A percentile compares a stretch with the other conserved stretches of the same genome.
These are phyloP conservation scores for Hesperia comma DNA, from an alignment of 2,888 invertebrate genomes.

Conservation along the genomic window DNA sequence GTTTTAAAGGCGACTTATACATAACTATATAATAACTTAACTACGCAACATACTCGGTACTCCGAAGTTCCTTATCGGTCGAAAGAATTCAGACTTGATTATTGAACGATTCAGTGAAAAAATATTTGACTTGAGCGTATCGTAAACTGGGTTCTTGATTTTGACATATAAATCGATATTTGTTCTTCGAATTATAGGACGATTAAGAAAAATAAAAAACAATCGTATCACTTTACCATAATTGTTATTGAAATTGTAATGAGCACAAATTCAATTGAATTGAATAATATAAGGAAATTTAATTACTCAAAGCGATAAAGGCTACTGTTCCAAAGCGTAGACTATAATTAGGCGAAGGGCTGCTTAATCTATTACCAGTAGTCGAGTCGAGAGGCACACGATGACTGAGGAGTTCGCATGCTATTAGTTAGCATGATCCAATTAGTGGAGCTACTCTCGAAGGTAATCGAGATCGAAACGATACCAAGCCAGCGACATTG, in stretches of 20 bases:
- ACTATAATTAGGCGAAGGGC: slow-evolving; percentile 38
- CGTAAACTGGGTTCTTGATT: slow-evolving; percentile 12
- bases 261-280: not conserved
- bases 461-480: slow-evolving; percentile 33
- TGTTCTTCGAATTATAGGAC: not conserved
- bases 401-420: slow-evolving; percentile 23
- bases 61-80: slow-evolving; percentile 57
- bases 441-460: slow-evolving; percentile 34
- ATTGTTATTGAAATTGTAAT: no score
- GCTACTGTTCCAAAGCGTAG: slow-evolving; percentile 20
- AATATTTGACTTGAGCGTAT: slow-evolving; percentile 16
- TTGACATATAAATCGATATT: not conserved
- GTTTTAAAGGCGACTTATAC: slow-evolving; percentile 54
- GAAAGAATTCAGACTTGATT: slow-evolving; percentile 65
- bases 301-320: slow-evolving; percentile 26
- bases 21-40: slow-evolving; percentile 75
- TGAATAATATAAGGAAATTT: not conserved
- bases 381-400: slow-evolving; percentile 36
- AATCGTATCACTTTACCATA: not conserved
- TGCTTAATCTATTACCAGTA: slow-evolving; percentile 41
- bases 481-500: slow-evolving; percentile 31
- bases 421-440: slow-evolving; percentile 39
- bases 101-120: slow-evolving; percentile 45
- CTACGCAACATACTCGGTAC: slow-evolving; percentile 60
- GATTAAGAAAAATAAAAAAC: not conserved